Percentiles rank a stretch among this genome's conserved stretches.
phyloP scores from a whole-genome alignment of 1,140 invertebrate species.

The Eufriesea mexicana region DNA sequence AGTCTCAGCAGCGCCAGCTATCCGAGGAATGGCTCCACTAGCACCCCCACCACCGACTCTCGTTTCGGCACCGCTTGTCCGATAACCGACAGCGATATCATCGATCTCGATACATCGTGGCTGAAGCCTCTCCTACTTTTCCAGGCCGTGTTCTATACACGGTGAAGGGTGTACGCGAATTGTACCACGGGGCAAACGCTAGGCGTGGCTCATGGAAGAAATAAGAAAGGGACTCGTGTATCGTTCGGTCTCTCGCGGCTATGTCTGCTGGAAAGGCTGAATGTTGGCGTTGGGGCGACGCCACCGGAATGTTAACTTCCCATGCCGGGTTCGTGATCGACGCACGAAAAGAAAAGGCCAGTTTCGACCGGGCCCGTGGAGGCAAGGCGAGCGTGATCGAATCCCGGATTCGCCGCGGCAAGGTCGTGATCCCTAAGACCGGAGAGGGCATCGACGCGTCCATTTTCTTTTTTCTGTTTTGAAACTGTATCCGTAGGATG shows the following conservation, averaged over 20 bases:
- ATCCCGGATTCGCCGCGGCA: slow-evolving; percentile 54
- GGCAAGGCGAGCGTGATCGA: slow-evolving; percentile 42
- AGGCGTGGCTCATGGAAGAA: slow-evolving; percentile 77
- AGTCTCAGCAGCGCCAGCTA: too few relatives aligned
- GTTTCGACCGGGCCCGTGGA: slow-evolving; percentile 16
- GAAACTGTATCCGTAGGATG: neutral
- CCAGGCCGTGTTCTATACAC: neutral
- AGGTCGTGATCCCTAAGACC: slow-evolving; percentile 45
- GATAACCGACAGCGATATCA: neutral
- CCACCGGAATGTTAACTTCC: slow-evolving; percentile 77
- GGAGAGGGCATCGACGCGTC: neutral
- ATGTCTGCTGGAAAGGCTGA: slow-evolving; percentile 72
- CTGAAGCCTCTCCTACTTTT: slow-evolving; percentile 52
- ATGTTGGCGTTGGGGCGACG: slow-evolving; percentile 49
- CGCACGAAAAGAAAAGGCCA: slow-evolving; percentile 46
- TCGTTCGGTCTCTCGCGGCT: slow-evolving; percentile 60
- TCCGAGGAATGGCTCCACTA: neutral
- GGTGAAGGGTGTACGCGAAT: slow-evolving; percentile 75
- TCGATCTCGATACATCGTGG: slow-evolving; percentile 25
- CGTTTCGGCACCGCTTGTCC: neutral
- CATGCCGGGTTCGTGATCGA: slow-evolving; percentile 63
- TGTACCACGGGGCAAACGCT: slow-evolving; percentile 65
- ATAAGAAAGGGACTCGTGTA: slow-evolving; percentile 75
- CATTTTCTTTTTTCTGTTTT: neutral
- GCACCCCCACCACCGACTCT: neutral